Conservation (phyloP, 2,888 invertebrate species). For the Euphydryas editha region DNA sequence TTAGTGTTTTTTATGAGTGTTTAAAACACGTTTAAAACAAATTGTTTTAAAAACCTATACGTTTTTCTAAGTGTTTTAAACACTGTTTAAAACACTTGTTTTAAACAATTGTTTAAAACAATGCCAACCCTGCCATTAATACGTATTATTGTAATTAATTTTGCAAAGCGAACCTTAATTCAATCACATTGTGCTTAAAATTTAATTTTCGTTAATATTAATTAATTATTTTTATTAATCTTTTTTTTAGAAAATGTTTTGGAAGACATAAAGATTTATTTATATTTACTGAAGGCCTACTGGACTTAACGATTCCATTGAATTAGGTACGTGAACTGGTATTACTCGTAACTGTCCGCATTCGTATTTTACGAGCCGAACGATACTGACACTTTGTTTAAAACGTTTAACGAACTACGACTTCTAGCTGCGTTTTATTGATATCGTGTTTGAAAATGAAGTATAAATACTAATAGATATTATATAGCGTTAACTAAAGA, state of each 20-base stretch:
- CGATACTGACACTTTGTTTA: constrained; percentile 46
- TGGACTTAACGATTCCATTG: constrained; percentile 42
- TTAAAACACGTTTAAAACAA: no score
- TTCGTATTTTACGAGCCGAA: constrained; percentile 50
- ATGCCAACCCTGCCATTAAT: no score
- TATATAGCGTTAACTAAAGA: no score
- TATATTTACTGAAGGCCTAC: background rate
- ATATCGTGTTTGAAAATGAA: constrained; percentile 12
- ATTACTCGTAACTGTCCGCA: constrained; percentile 60
- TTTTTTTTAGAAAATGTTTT: background rate
- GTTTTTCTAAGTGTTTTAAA: no score
- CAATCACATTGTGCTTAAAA: background rate
- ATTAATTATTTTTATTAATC: background rate
- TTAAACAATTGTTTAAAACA: no score
- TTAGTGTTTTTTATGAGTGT: no score
- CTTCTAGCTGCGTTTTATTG: constrained; percentile 26
- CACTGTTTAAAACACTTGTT: no score
- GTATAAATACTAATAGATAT: constrained; percentile 11
- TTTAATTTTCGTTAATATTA: background rate
- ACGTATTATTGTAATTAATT: background rate
- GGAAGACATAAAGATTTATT: constrained; percentile 5
- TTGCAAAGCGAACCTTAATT: background rate
- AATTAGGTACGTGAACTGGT: constrained; percentile 44
- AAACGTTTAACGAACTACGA: constrained; percentile 29
- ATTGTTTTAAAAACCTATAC: no score